phyloP scores from a whole-genome alignment of 2,888 invertebrate genomes.

The Orthonychiurus folsomi region DNA sequence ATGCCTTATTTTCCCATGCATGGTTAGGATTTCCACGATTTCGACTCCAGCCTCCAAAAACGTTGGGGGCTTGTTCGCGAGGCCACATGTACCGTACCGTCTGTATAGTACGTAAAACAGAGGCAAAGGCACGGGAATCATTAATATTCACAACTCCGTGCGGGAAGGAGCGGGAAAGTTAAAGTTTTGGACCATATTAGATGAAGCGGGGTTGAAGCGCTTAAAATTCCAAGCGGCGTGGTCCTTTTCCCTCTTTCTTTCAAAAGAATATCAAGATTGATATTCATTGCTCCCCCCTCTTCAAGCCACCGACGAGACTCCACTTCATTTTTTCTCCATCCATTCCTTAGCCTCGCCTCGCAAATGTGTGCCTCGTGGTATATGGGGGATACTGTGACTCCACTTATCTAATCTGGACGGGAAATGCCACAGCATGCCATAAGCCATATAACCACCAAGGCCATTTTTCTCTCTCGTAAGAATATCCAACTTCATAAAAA shows the following conservation, averaged over 20 bases:
- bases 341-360: no score
- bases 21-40: no score
- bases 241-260: slow-evolving; percentile 36
- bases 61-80: no score
- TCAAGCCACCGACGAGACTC: slow-evolving; percentile 3
- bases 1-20: background rate
- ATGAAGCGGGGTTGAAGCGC: slow-evolving; percentile 22
- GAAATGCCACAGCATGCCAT: no score
- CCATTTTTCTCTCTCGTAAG: no score
- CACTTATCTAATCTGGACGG: background rate
- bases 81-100: no score
- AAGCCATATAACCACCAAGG: no score
- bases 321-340: background rate
- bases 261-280: slow-evolving; percentile 41
- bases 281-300: slow-evolving; percentile 39
- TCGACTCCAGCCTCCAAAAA: no score
- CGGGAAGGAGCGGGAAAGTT: slow-evolving; percentile 3
- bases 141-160: slow-evolving; percentile 35
- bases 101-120: no score
- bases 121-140: slow-evolving; percentile 18
- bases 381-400: no score
- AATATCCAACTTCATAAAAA: background rate
- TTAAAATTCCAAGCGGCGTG: slow-evolving; percentile 40
- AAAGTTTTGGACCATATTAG: slow-evolving; percentile 30
- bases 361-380: no score